Base-by-base conservation (phyloP, 1,140 invertebrate species). In the Drosophila bifasciata region DNA sequence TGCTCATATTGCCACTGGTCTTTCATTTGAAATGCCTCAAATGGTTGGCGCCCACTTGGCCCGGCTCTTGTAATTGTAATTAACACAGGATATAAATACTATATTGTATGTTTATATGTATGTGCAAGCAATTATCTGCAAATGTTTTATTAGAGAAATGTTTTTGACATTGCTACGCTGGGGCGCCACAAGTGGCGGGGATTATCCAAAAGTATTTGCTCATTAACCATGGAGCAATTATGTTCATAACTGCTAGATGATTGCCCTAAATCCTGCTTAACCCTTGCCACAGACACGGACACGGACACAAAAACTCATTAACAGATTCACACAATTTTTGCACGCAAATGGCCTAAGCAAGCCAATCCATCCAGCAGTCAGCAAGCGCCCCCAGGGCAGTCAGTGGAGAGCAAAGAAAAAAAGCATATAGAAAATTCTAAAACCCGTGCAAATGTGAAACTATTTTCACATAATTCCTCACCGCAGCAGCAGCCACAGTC, bases 321-420 rank as follows among this genome's bases (percentile, higher is more conserved):
- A 52, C 83, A 58, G 69, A 85, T 78, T 88, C 83, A 85, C 69
- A 85, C 83, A 86, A 86, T 85, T 86, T 81, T 71, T 85, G 78
- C 81, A 85, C 81, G 81, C 81, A 86, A 85, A 85, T 81, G 61
- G 61, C 53, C 44, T 72, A 55, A 62, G 36, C 50, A 17, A 36
- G 23, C 19, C 19, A 21, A 21, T 21, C 17, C 49, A n/a, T 17
- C 25, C 43, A 57, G n/a, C 16, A 39, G n/a, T n/a, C n/a, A n/a
- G n/a, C n/a, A n/a, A n/a, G 32, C 32, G 32, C 11, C 32, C 19
- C 13, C 52, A 41, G 19, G 23, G 32, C 23, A 61, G 49, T 46
- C 32, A 16, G 41, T 40, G 41, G 39, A 59, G 46, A 56, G 49
- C 19, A 21, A 21, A 21, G 4, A 70, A 63, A 81, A 59, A 52